Percentiles rank a stretch among this genome's conserved stretches.
These are phyloP conservation scores for Sphenopsis melanotis DNA, from an alignment of 2,797 vertebrate genomes.

Conservation along the genomic window DNA sequence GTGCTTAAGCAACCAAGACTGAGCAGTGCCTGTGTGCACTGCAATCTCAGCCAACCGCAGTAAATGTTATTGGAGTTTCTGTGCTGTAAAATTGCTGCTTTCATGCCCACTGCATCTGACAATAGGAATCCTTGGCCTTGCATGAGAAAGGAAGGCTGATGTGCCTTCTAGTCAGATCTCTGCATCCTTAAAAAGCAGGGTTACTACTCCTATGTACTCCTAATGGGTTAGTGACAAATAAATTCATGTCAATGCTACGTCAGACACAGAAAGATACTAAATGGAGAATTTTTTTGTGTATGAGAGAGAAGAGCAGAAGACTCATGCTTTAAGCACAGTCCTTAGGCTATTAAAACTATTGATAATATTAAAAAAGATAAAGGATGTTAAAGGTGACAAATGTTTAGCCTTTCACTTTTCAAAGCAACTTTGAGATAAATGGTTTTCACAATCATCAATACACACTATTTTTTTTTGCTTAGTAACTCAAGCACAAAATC, in stretches of 20 bases:
- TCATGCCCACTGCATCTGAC: slow-evolving; percentile 85
- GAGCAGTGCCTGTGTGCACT: slow-evolving; percentile 75
- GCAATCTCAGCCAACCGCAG: slow-evolving; percentile 75
- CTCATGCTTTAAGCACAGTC: not conserved
- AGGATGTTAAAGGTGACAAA: not conserved
- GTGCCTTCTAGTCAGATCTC: slow-evolving; percentile 71
- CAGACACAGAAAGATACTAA: slow-evolving; percentile 36
- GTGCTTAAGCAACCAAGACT: slow-evolving; percentile 79
- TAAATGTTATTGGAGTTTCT: slow-evolving; percentile 84
- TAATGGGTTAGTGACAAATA: slow-evolving; percentile 68
- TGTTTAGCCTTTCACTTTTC: not conserved
- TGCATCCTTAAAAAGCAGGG: slow-evolving; percentile 58
- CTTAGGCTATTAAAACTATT: not conserved
- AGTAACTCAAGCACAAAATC: not conserved
- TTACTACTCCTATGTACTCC: slow-evolving; percentile 41
- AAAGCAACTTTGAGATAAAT: not conserved
- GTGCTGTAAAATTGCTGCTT: slow-evolving; percentile 88
- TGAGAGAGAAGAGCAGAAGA: not conserved
- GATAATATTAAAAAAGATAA: not conserved
- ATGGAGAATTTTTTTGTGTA: slow-evolving; percentile 5
- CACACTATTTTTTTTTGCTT: not conserved
- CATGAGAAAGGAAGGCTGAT: slow-evolving; percentile 55
- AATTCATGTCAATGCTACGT: slow-evolving; percentile 48
- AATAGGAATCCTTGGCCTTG: slow-evolving; percentile 77
- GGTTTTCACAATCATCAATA: not conserved